These are phyloP conservation scores for Gymnodraco acuticeps DNA, from an alignment of 2,797 vertebrate species.

Conservation along the genomic window DNA sequence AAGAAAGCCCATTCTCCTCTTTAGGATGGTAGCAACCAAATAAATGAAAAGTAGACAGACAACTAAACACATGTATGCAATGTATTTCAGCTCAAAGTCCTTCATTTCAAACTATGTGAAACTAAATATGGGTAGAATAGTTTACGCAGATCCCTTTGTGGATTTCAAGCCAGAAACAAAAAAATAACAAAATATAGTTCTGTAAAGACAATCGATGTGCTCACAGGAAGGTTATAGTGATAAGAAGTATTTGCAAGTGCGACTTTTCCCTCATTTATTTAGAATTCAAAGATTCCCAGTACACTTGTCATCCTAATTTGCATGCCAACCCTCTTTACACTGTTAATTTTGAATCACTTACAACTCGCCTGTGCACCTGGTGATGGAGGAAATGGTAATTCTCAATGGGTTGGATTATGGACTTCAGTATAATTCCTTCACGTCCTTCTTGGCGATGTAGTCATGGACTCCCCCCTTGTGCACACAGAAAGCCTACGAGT, in stretches of 20 bases:
- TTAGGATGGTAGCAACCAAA: background rate
- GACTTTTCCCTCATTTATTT: background rate
- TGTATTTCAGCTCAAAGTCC: background rate
- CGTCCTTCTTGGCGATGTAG: slow-evolving; percentile 46
- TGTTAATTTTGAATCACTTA: slow-evolving; percentile 56
- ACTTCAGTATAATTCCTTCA: slow-evolving; percentile 39
- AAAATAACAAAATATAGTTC: background rate
- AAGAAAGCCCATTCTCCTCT: slow-evolving; percentile 6
- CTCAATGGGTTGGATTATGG: slow-evolving; percentile 54
- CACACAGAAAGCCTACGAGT: slow-evolving; percentile 67
- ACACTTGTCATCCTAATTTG: slow-evolving; percentile 48
- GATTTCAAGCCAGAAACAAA: background rate
- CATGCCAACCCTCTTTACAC: slow-evolving; percentile 47
- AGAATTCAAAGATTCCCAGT: background rate
- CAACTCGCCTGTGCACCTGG: slow-evolving; percentile 59
- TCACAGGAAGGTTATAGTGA: background rate
- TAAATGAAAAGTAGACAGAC: background rate
- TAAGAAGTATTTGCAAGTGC: background rate
- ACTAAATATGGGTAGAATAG: slow-evolving; percentile 5
- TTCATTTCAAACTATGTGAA: background rate
- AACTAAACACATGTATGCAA: background rate
- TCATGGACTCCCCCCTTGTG: slow-evolving; percentile 72
- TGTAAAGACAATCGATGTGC: background rate
- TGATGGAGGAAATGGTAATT: slow-evolving; percentile 62
- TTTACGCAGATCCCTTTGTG: background rate